Evolutionary conservation across 1,140 invertebrate genomes (phyloP).

Genomic region (Papilio glaucus): DNA sequence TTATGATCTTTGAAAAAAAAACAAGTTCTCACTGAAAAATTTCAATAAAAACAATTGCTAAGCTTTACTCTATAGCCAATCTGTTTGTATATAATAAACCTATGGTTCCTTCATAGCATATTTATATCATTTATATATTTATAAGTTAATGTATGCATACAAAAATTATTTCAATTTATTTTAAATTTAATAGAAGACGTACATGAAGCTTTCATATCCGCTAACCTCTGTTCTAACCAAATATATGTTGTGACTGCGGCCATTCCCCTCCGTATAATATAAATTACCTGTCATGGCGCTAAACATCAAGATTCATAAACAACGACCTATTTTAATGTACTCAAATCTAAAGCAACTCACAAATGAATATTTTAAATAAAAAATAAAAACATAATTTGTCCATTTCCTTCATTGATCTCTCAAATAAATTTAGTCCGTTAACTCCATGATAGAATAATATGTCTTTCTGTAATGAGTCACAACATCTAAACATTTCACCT

Average conservation of each 20-base stretch:
- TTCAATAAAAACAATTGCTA: too few relatives aligned
- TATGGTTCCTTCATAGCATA: conserved; percentile 10
- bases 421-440: conserved; percentile 21
- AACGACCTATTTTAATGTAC: conserved; percentile 28
- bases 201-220: not conserved
- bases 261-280: not conserved
- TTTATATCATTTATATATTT: conserved; percentile 2
- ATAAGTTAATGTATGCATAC: conserved; percentile 16
- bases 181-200: conserved; percentile 7
- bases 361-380: conserved; percentile 16
- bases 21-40: too few relatives aligned
- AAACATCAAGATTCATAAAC: conserved; percentile 28
- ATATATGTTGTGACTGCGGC: not conserved
- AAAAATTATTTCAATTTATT: conserved; percentile 14
- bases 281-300: conserved; percentile 9
- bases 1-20: too few relatives aligned
- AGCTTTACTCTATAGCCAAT: too few relatives aligned
- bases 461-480: conserved; percentile 25
- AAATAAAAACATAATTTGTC: conserved; percentile 23
- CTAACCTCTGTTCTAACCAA: not conserved
- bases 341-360: conserved; percentile 22
- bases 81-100: conserved; percentile 14
- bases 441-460: not conserved
- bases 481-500: conserved; percentile 52
- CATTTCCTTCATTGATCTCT: conserved; percentile 7